Base-by-base conservation (phyloP, 2,797 vertebrate species). In the Syngnathus acus region DNA sequence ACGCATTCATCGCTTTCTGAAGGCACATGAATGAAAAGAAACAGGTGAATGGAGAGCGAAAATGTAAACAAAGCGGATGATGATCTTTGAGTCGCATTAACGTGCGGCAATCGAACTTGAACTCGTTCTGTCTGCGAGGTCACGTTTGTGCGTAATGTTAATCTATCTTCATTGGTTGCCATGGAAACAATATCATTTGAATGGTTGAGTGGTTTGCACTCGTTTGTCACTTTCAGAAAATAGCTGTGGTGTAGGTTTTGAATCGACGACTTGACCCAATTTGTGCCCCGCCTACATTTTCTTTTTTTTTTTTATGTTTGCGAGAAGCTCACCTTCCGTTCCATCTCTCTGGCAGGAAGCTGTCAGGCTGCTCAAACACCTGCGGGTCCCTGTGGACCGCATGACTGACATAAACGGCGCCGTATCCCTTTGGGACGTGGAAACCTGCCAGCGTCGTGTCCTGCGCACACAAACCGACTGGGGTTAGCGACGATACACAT, bases 301-400 rank as follows among this genome's bases (percentile, higher is more conserved):
- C 2, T 26, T 26, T 26, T 26, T 26, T 2, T 26, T 32, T 32
- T 32, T 32, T 32, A 32, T 32, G 32, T 32, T 32, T 32, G 32
- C 32, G 32, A 32, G 32, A 32, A 32, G 65, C 69, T 84, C 67
- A 88, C 87, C 82, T 85, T 51, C 76, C 78, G 7, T 71, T 82
- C 84, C 88, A 90, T 69, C 85, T 82, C 65, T 88, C 84, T 0
- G 86, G 84, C 67, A 82, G 75, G 75, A 90, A 89, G 69, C 63
- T 53, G 63, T 89, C 80, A 0, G 88, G 86, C 76, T 89, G 70
- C 39, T 87, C 67, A 67, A 91, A 91, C 51, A 86, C 75, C 57
- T 89, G 85, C 0, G 86, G 88, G 76, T 90, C 84, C 0, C 79
- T 79, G 68, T 89, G 86, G 50, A 88, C 57, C 0, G 75, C 65